Base-by-base conservation (phyloP, 2,888 invertebrate genomes). In the Endomychus coccineus region DNA sequence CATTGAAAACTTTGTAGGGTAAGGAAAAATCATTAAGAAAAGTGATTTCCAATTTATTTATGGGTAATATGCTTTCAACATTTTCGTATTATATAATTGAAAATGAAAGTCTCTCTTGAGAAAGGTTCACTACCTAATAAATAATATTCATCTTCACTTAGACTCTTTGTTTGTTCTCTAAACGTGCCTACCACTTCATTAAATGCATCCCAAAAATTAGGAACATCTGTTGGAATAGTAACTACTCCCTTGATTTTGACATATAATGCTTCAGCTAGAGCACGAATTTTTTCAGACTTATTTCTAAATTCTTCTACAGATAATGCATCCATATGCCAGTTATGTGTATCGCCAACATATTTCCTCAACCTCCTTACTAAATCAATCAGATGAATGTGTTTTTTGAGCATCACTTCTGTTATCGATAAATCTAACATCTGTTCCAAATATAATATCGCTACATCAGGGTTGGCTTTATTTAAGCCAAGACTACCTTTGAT, bases 331-430 rank as follows among this genome's bases (percentile, higher is more conserved):
- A 79, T 68, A 47, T 79, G 78, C 88, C 88, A 88, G 10, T 78
- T 74, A 3, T 75, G 72, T 2, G 79, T 67, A 62, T 88, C 88
- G 4, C 89, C 89, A 22, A 87, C 78, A 61, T 89, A 90, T 27
- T 78, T 75, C 10, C 83, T 71, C 62, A 86, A 69, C 40, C 83
- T 48, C 51, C 82, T 80, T 33, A 88, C 74, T 1, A 86, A 87
- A 54, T 85, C 81, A 27, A 89, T 73, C 47, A 83, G 75, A 27
- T 80, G 77, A 0, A 87, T 81, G 67, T 88, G 84, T 49, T 88
- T 88, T 36, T 85, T 74, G 24, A 91, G 62, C 82, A 87, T 86
- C 13, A 87, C 62, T 1, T 80, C 77, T 42, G 79, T 80, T 13
- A 83, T 58, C 3, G 77, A 66, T 40, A 83, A 55, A 4, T 71